Evolutionary conservation across 2,113 vertebrate species (phyloP), one percentile per base, ranked within the genome.

Genomic region (Otocyon megalotis): DNA sequence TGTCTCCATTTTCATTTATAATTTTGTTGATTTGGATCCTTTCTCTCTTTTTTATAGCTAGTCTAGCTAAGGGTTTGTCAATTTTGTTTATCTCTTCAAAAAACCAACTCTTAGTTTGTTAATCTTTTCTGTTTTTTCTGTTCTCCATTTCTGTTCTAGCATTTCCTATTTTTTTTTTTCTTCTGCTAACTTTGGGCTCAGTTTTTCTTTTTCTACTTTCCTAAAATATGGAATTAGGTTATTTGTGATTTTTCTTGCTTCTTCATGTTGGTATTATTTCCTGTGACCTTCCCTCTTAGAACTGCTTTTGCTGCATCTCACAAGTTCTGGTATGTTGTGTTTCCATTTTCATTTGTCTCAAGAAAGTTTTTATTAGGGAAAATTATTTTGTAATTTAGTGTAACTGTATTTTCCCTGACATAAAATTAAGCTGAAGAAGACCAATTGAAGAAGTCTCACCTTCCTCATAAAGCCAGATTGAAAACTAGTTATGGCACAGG

Each of bases 361-460:
- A 54, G 76, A 54, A 79, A 53, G 9, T 53, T 79, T 79, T 53
- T 53, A 53, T 20, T 79, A 80, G 8, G 65, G 67, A 32, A 89
- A 88, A 80, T 79, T 85, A 86, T 92, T 72, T 60, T n/a, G 26
- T 83, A 56, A 85, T 53, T 90, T 80, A 60, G 62, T 65, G 11
- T 72, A 90, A 77, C 11, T 92, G 0, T 74, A 71, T 50, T 86
- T 87, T 91, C 60, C 93, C 22, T 79, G 79, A 60, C 15, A 94
- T 30, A 92, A 93, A 96, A 89, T 56, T 86, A 74, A 84, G 69
- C 19, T 43, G 53, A 96, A 71, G 8, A 84, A 87, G 30, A 83
- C 16, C 32, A 53, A 2, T n/a, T 30, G 5, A 50, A 72, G n/a
- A 54, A 92, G 76, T 7, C 69, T 88, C 17, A 62, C 11, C 63